These are phyloP conservation scores for Pan paniscus DNA, from an alignment of 2,113 vertebrate species.

Conservation along the genomic window DNA sequence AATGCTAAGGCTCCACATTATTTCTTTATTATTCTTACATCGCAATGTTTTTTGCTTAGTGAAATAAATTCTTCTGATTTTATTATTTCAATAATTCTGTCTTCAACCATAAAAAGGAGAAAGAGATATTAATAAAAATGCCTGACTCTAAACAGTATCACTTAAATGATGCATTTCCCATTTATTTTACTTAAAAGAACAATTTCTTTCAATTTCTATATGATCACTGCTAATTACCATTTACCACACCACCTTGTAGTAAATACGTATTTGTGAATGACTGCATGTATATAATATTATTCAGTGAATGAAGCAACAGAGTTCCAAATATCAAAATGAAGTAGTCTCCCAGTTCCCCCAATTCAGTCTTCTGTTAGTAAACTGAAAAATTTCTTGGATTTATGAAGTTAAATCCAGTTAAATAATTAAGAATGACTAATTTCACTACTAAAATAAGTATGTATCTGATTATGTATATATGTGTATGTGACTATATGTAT, in stretches of 20 bases:
- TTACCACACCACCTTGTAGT: background rate
- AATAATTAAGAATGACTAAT: background rate
- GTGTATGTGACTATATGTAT: background rate
- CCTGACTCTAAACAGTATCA: background rate
- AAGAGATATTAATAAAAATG: background rate
- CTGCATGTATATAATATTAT: background rate
- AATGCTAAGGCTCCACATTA: background rate
- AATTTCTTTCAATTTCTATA: background rate
- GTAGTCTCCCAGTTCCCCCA: background rate
- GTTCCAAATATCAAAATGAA: background rate
- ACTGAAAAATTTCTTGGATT: background rate
- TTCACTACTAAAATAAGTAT: background rate
- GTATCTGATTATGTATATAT: background rate
- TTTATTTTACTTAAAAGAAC: background rate
- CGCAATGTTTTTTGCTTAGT: background rate
- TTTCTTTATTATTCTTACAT: background rate
- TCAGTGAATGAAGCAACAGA: background rate
- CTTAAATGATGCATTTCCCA: background rate
- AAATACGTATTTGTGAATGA: background rate
- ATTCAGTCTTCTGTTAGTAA: background rate
- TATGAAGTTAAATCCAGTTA: background rate
- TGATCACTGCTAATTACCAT: background rate
- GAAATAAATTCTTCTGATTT: conserved; percentile 14
- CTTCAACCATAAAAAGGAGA: background rate
- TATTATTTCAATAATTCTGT: background rate